phyloP scores from a whole-genome alignment of 2,888 invertebrate genomes.

The Clanis bilineata region DNA sequence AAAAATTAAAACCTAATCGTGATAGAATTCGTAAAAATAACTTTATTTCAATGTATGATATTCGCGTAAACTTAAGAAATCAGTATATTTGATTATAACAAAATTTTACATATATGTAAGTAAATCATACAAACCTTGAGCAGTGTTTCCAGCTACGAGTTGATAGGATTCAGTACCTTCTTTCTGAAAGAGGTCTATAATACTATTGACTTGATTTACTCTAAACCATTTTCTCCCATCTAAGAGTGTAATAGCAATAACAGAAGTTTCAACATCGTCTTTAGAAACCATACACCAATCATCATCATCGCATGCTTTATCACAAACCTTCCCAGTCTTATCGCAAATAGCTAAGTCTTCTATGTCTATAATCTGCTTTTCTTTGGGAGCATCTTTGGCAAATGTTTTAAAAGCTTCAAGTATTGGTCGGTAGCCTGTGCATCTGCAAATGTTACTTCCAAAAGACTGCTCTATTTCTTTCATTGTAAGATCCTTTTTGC shows the following conservation, averaged over 20 bases:
- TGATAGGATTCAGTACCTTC: conserved; percentile 68
- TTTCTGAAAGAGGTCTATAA: conserved; percentile 66
- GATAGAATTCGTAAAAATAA: too few relatives aligned
- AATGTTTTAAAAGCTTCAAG: conserved; percentile 84
- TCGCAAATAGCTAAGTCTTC: conserved; percentile 47
- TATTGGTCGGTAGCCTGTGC: conserved; percentile 86
- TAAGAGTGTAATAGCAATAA: conserved; percentile 40
- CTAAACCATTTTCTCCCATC: conserved; percentile 75
- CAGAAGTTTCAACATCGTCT: conserved; percentile 30
- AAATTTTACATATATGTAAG: too few relatives aligned
- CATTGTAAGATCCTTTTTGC: conserved; percentile 72
- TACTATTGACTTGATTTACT: conserved; percentile 65
- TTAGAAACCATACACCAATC: conserved; percentile 54
- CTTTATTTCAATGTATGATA: too few relatives aligned
- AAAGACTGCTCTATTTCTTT: conserved; percentile 86
- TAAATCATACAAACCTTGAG: conserved; percentile 82
- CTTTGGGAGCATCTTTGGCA: conserved; percentile 64
- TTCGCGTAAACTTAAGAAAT: too few relatives aligned
- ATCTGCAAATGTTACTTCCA: conserved; percentile 88
- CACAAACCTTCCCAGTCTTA: conserved; percentile 33
- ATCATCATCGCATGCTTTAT: conserved; percentile 31
- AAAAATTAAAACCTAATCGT: too few relatives aligned
- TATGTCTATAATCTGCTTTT: conserved; percentile 42
- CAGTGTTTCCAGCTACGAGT: conserved; percentile 87
- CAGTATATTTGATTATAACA: too few relatives aligned